phyloP scores from a whole-genome alignment of 1,140 invertebrate species.

The Eciton burchellii region DNA sequence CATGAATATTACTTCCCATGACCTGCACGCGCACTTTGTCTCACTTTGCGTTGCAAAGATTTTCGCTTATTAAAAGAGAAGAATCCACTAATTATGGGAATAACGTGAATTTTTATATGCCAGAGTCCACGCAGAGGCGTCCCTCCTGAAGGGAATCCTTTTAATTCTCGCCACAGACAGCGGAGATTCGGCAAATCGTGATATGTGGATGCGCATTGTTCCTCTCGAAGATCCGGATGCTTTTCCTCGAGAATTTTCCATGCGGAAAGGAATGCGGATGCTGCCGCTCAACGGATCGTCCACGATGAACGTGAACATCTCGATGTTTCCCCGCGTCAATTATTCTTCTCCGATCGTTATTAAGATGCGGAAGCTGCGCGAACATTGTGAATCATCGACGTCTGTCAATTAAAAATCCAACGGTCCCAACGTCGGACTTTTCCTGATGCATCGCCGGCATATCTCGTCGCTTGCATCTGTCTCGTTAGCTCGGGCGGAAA shows the following conservation, averaged over 20 bases:
- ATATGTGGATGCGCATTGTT: too few relatives aligned
- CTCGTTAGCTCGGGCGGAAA: conserved; percentile 66
- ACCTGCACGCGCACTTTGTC: background rate
- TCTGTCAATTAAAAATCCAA: conserved; percentile 45
- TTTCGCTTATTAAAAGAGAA: background rate
- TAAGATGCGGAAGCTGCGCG: background rate
- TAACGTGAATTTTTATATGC: background rate
- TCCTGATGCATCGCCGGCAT: conserved; percentile 27
- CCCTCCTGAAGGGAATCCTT: background rate
- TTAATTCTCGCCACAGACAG: background rate
- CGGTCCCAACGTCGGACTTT: conserved; percentile 17
- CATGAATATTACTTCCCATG: conserved; percentile 39
- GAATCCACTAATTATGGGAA: background rate
- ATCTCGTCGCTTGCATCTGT: conserved; percentile 30
- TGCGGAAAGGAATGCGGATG: background rate
- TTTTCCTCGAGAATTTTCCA: background rate
- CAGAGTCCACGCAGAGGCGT: background rate
- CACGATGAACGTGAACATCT: background rate
- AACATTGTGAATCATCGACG: background rate
- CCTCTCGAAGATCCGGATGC: background rate
- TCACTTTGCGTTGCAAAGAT: background rate
- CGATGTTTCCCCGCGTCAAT: background rate
- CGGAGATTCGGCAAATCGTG: too few relatives aligned
- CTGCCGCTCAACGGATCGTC: background rate
- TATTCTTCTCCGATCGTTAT: background rate